Evolutionary conservation across 2,113 vertebrate species (phyloP).

Genomic region (Ceyx melanurus): DNA sequence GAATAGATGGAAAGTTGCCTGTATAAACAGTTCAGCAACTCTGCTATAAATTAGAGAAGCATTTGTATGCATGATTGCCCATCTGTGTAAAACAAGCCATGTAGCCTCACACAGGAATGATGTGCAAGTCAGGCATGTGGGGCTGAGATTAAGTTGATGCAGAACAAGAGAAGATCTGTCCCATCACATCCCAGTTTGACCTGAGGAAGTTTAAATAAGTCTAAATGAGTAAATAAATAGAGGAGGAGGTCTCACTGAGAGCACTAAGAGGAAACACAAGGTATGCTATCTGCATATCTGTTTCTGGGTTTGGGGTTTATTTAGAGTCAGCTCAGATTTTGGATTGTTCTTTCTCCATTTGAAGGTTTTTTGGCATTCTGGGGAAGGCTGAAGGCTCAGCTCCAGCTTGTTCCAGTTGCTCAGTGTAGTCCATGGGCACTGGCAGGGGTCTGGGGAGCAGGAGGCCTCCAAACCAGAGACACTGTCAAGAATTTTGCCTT

Average conservation of each 20-base stretch:
- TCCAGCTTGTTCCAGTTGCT: not conserved
- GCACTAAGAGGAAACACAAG: not conserved
- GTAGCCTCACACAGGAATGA: not conserved
- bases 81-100: not conserved
- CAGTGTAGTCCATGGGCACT: rapidly evolving
- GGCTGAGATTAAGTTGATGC: not conserved
- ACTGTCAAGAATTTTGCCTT: not conserved
- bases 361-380: not conserved
- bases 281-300: not conserved
- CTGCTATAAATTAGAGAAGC: conserved; percentile 18
- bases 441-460: not conserved
- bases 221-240: not conserved
- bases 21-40: conserved; percentile 12
- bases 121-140: not conserved
- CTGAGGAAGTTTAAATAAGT: not conserved
- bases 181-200: not conserved
- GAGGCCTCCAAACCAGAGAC: not conserved
- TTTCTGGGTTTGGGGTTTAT: not conserved
- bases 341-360: not conserved
- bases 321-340: not conserved
- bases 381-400: not conserved
- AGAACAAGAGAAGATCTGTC: not conserved
- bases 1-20: conserved; percentile 21
- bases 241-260: not conserved
- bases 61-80: conserved; percentile 20